phyloP scores from a whole-genome alignment of 2,797 vertebrate genomes.

The Pipistrellus nathusii region DNA sequence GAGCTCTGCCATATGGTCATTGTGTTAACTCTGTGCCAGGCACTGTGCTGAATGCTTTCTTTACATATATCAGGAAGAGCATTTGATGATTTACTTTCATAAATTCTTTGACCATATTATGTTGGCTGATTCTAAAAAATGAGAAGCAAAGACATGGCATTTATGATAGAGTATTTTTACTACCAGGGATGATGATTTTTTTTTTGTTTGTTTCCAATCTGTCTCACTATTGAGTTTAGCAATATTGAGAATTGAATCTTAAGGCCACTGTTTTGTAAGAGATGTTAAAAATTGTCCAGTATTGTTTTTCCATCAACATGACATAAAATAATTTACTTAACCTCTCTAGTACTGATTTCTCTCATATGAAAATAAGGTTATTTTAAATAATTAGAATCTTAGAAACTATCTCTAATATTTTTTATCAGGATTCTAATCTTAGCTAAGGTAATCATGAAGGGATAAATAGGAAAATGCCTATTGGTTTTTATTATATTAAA shows the following conservation, averaged over 20 bases:
- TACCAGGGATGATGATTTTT: background rate
- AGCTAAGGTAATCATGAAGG: background rate
- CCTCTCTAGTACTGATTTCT: background rate
- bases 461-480: background rate
- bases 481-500: constrained; percentile 2
- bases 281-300: background rate
- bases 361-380: background rate
- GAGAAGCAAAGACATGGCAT: background rate
- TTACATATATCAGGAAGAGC: background rate
- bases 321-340: background rate
- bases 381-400: background rate
- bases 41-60: background rate
- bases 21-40: background rate
- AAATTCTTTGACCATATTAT: background rate
- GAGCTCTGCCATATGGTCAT: background rate
- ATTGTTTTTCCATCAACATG: background rate
- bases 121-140: background rate
- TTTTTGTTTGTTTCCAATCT: background rate
- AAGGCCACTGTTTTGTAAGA: background rate
- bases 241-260: constrained; percentile 13
- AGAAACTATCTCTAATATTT: background rate
- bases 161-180: background rate
- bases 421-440: background rate
- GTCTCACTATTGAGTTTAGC: background rate
- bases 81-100: background rate